Evolutionary conservation across 2,797 vertebrate species (phyloP).

Genomic region (Podarcis siculus): DNA sequence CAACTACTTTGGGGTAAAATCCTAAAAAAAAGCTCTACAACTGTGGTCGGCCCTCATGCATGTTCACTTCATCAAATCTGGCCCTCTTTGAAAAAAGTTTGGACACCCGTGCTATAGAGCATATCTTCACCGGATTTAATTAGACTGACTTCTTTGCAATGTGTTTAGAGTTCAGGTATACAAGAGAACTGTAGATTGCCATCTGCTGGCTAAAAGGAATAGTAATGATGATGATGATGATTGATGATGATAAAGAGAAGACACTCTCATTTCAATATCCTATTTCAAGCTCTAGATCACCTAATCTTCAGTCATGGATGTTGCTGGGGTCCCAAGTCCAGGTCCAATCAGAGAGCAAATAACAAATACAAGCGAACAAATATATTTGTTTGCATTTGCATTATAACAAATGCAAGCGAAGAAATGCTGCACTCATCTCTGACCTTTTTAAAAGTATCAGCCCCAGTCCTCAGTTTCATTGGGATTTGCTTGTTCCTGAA

Average conservation of each 20-base stretch:
- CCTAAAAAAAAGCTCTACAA: no score
- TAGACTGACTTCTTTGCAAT: background rate
- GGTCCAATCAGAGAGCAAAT: no score
- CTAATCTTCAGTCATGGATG: background rate
- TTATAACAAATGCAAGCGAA: background rate
- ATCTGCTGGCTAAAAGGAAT: slow-evolving; percentile 54
- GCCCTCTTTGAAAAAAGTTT: no score
- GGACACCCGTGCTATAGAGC: no score
- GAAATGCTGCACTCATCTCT: no score
- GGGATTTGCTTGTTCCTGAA: background rate
- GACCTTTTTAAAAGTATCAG: background rate
- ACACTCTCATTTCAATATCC: background rate
- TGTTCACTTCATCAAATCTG: no score
- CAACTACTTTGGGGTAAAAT: no score
- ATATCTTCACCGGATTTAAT: background rate
- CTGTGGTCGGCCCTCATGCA: no score
- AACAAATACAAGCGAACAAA: background rate
- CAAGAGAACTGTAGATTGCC: slow-evolving; percentile 50
- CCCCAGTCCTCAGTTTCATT: no score
- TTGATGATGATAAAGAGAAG: no score
- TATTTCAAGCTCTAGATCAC: background rate
- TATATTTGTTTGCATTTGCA: no score
- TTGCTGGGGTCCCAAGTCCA: no score
- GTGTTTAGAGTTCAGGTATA: background rate
- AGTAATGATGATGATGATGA: background rate